Conservation (phyloP, 2,113 vertebrate genomes). For the Jacana jacana region DNA sequence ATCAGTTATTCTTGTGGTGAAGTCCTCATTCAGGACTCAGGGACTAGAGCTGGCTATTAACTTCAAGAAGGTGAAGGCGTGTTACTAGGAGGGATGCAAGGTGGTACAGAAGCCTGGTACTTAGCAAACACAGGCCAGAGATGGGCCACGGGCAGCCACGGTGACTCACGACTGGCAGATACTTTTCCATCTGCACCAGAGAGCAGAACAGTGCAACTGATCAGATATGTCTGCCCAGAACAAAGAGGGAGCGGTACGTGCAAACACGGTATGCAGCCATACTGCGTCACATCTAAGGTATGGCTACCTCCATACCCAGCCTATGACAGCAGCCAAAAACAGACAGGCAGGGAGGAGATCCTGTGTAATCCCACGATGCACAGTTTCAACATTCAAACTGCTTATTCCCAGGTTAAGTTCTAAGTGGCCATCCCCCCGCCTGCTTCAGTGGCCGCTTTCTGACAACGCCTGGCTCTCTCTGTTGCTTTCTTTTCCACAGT, state of each 20-base stretch:
- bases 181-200: not conserved
- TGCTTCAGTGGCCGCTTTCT: not conserved
- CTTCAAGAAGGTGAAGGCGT: not conserved
- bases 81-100: not conserved
- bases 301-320: rapidly evolving
- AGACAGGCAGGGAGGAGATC: not conserved
- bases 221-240: not conserved
- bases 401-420: not conserved
- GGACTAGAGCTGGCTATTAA: rapidly evolving
- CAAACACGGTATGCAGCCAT: not conserved
- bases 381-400: not conserved
- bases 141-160: not conserved
- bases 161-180: not conserved
- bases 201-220: not conserved
- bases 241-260: not conserved
- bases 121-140: not conserved
- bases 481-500: not conserved
- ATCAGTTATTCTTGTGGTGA: not conserved
- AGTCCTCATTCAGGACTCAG: not conserved
- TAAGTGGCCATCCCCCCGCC: not conserved
- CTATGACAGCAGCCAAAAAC: not conserved
- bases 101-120: not conserved
- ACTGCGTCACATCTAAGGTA: not conserved
- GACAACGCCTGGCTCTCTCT: not conserved
- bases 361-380: not conserved